These are phyloP conservation scores for Agrotis ipsilon DNA, from an alignment of 2,888 invertebrate genomes.

Conservation along the genomic window DNA sequence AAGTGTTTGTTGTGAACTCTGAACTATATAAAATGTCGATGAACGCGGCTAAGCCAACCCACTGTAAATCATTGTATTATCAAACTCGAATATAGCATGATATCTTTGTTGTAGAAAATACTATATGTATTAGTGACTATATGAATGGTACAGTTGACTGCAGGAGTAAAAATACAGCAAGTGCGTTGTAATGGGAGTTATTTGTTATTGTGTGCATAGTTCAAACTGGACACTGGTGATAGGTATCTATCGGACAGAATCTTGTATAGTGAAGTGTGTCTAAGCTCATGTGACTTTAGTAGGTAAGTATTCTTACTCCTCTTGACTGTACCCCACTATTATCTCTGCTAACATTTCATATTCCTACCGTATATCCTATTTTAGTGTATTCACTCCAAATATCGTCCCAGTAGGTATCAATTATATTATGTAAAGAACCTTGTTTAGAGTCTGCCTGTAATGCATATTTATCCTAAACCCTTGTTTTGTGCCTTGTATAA, in stretches of 20 bases:
- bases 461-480: constrained; percentile 57
- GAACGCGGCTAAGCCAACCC: constrained; percentile 54
- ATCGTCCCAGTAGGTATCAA: constrained; percentile 45
- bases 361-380: constrained; percentile 56
- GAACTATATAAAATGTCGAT: constrained; percentile 56
- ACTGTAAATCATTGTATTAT: constrained; percentile 49
- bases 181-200: not conserved
- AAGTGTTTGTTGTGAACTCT: constrained; percentile 48
- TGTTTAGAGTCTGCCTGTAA: constrained; percentile 64
- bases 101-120: constrained; percentile 52
- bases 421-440: constrained; percentile 27
- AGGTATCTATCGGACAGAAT: constrained; percentile 1
- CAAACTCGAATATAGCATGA: constrained; percentile 23
- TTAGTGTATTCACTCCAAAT: constrained; percentile 42
- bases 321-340: constrained; percentile 35
- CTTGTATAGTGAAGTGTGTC: constrained; percentile 21
- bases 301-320: constrained; percentile 36
- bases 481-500: constrained; percentile 88
- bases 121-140: constrained; percentile 35
- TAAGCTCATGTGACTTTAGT: constrained; percentile 10
- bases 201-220: constrained; percentile 22
- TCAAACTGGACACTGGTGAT: not conserved
- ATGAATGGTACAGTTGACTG: constrained; percentile 29
- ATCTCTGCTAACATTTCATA: constrained; percentile 43
- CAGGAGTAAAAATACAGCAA: constrained; percentile 19